Evolutionary conservation across 2,797 vertebrate species (phyloP), one percentile per base, ranked within the genome.

Genomic region (Alosa sapidissima): DNA sequence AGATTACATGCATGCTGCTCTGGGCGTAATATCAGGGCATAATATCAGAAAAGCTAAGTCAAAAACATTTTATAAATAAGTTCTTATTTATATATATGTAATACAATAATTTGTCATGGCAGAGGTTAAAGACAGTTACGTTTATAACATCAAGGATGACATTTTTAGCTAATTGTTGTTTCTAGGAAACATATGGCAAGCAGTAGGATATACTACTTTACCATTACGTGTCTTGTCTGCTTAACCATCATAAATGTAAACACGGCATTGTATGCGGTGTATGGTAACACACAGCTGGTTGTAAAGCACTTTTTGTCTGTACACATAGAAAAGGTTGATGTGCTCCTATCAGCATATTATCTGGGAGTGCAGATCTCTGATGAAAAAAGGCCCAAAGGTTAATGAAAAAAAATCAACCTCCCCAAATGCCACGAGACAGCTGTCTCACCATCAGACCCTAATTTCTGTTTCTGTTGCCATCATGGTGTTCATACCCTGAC

Each of bases 381-480:
- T 19, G 41, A 78, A 41, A 21, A 41, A 47, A 21, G 41, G 41
- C 36, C 36, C 41, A 78, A 47, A 78, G 72, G 72, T 78, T 78
- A 45, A 45, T 78, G 72, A 7, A 36, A 36, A 78, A 78, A 78
- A 41, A 19, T 21, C 72, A 78, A 16, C 72, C 36, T 78, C 41
- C 72, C 41, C 45, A 47, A 78, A 47, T 78, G 72, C 9, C 36
- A 78, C 41, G 36, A 78, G 72, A 78, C 72, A 78, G 72, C 41
- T 78, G 41, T 47, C 58, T 24, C 41, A 21, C 72, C 7, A 45
- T 47, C 72, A 5, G 19, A 1, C 41, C 14, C 5, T 47, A 78
- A 47, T 78, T 78, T 47, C 24, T 78, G 72, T 78, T 78, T 47
- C 24, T 78, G 72, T n/a, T 47, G 36, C 16, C 72, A 78, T 78